These are phyloP conservation scores for Brachionus koreanus DNA, from an alignment of 1,140 invertebrate species.

Conservation along the genomic window DNA sequence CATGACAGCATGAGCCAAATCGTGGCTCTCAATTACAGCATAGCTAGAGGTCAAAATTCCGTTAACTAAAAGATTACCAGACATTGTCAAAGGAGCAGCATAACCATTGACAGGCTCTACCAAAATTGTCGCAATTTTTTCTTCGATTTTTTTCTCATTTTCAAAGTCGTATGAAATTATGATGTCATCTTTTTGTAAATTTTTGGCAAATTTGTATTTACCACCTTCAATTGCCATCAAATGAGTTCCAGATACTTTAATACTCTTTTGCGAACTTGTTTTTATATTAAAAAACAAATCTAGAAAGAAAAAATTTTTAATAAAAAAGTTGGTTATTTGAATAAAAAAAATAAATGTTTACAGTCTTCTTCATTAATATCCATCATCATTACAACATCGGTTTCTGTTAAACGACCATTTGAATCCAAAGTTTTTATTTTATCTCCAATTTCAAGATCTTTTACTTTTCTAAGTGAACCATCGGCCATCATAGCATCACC, in stretches of 20 bases:
- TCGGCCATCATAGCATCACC: slow-evolving; percentile 32
- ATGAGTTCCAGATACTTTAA: slow-evolving; percentile 26
- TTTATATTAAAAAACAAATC: slow-evolving; percentile 37
- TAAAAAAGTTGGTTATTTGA: not conserved
- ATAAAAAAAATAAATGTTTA: not conserved
- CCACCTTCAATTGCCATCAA: slow-evolving; percentile 33
- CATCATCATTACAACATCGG: slow-evolving; percentile 42
- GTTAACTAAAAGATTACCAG: slow-evolving; percentile 83
- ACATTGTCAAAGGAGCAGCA: slow-evolving; percentile 75
- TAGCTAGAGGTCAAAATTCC: slow-evolving; percentile 88
- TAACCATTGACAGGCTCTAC: slow-evolving; percentile 27
- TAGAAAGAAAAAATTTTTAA: not conserved
- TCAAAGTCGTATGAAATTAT: slow-evolving; percentile 15
- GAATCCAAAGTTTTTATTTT: slow-evolving; percentile 22
- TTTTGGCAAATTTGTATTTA: slow-evolving; percentile 34
- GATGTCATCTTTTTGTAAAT: not conserved
- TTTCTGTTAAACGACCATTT: slow-evolving; percentile 22
- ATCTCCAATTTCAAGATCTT: slow-evolving; percentile 37
- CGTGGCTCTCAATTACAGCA: slow-evolving; percentile 79
- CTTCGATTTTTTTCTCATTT: not conserved
- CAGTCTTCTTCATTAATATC: slow-evolving; percentile 15
- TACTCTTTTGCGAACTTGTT: slow-evolving; percentile 6
- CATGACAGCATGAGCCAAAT: slow-evolving; percentile 67
- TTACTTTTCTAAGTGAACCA: slow-evolving; percentile 8
- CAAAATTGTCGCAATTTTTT: slow-evolving; percentile 28